A percentile compares a stretch with the other conserved stretches of the same genome.
Conservation (phyloP, 2,888 invertebrate genomes). For the Elegia similella region DNA sequence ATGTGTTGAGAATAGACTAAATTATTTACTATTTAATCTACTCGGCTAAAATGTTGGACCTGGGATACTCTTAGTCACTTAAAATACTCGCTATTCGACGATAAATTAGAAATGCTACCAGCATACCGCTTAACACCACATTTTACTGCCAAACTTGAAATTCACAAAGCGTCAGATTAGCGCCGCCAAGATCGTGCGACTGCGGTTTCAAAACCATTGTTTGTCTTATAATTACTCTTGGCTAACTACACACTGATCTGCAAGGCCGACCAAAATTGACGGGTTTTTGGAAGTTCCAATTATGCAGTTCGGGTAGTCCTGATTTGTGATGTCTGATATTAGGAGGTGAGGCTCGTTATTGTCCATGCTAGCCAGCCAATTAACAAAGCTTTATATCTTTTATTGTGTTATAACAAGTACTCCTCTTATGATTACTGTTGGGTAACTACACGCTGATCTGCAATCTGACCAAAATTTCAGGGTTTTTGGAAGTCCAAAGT, state of each 20-base stretch:
- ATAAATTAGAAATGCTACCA: slow-evolving; percentile 1
- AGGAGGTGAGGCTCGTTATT: neutral
- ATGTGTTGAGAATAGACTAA: no score
- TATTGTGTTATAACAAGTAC: no score
- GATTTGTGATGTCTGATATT: slow-evolving; percentile 3
- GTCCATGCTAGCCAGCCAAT: no score
- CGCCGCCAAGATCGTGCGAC: slow-evolving; percentile 59
- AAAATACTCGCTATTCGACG: no score
- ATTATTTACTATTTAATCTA: no score
- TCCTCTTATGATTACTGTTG: no score
- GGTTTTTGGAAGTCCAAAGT: no score
- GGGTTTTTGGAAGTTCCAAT: slow-evolving; percentile 2
- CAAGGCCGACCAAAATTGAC: slow-evolving; percentile 23
- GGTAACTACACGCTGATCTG: no score
- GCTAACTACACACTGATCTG: slow-evolving; percentile 34
- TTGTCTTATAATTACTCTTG: slow-evolving; percentile 57
- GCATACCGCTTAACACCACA: neutral
- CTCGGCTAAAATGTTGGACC: no score
- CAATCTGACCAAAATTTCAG: no score
- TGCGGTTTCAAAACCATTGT: slow-evolving; percentile 60
- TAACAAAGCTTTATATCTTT: no score
- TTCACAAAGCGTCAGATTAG: slow-evolving; percentile 12
- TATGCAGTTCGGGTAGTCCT: neutral
- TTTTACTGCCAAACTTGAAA: neutral
- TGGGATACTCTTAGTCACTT: no score